phyloP scores from a whole-genome alignment of 2,888 invertebrate genomes.

The Cephus runcator region DNA sequence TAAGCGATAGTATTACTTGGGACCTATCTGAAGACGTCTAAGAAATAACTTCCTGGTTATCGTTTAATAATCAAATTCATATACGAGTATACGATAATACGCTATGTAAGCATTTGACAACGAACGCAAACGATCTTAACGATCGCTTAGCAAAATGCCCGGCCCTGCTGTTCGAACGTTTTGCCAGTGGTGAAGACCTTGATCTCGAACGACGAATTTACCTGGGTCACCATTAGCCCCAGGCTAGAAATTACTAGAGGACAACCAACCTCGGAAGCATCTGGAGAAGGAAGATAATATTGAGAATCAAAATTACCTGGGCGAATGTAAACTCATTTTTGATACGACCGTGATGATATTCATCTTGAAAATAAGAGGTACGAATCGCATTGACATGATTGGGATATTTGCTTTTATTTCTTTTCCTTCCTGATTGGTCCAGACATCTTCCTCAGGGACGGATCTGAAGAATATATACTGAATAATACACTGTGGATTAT shows the following conservation, averaged over 20 bases:
- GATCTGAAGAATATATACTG: not conserved
- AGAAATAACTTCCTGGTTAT: not conserved
- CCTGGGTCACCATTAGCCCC: constrained; percentile 18
- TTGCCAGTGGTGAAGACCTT: not conserved
- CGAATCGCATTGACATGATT: not conserved
- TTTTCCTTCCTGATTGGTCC: not conserved
- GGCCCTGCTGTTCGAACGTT: not conserved
- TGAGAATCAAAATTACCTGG: not conserved
- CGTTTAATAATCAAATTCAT: not conserved
- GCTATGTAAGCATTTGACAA: not conserved
- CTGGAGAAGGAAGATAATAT: not conserved
- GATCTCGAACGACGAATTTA: constrained; percentile 15
- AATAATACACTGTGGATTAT: not conserved
- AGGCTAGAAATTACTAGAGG: constrained; percentile 11
- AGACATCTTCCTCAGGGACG: not conserved
- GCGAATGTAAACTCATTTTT: not conserved
- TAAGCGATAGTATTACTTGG: not conserved
- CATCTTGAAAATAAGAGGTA: not conserved
- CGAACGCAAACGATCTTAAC: not conserved
- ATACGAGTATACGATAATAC: not conserved
- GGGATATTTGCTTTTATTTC: not conserved
- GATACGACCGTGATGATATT: not conserved
- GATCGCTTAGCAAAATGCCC: not conserved
- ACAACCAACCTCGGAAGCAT: not conserved
- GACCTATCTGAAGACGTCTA: not conserved